A percentile compares a stretch with the other conserved stretches of the same genome.
phyloP scores from a whole-genome alignment of 2,113 vertebrate genomes.

The Gobius niger region DNA sequence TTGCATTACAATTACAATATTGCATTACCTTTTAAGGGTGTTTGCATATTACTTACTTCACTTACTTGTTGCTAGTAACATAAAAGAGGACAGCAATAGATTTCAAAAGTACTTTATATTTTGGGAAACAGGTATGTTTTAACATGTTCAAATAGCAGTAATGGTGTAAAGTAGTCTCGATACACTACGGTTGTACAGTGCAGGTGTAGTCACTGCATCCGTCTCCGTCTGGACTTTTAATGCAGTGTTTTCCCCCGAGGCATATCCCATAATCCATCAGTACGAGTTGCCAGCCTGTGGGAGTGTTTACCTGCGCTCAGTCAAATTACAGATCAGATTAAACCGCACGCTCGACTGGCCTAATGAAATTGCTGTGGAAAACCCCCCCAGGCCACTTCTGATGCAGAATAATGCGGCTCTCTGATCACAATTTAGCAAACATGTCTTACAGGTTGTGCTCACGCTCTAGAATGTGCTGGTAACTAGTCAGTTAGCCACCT shows the following conservation, averaged over 20 bases:
- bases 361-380: constrained; percentile 17
- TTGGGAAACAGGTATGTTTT: too few relatives aligned
- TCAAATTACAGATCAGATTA: constrained; percentile 13
- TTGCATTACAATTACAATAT: too few relatives aligned
- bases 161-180: not conserved
- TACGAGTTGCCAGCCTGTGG: constrained; percentile 12
- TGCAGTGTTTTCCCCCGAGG: constrained; percentile 4
- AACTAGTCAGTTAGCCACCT: too few relatives aligned
- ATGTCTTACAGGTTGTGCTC: not conserved
- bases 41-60: too few relatives aligned
- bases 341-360: constrained; percentile 14
- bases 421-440: not conserved
- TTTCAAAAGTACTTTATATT: too few relatives aligned
- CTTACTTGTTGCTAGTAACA: too few relatives aligned
- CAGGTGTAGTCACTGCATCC: not conserved
- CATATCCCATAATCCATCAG: constrained; percentile 8
- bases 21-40: too few relatives aligned
- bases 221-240: not conserved
- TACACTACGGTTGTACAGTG: too few relatives aligned
- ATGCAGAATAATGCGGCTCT: constrained; percentile 13
- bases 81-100: too few relatives aligned
- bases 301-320: constrained; percentile 22
- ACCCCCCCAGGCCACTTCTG: not conserved
- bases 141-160: too few relatives aligned
- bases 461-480: too few relatives aligned